phyloP scores from a whole-genome alignment of 2,888 invertebrate species.

The Vesta saturnalis region DNA sequence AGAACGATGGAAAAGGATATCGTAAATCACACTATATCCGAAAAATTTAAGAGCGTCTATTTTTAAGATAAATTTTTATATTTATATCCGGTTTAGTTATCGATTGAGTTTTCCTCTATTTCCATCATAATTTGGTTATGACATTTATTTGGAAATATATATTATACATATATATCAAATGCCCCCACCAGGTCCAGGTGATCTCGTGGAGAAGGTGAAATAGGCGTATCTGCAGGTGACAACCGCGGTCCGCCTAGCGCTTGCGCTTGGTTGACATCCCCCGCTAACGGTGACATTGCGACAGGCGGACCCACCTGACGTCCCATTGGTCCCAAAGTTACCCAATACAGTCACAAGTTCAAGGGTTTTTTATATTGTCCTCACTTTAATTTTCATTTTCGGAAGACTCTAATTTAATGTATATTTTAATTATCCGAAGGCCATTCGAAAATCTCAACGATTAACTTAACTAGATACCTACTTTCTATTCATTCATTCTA shows the following conservation, averaged over 20 bases:
- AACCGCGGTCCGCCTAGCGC: conserved; percentile 59
- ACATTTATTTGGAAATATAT: conserved; percentile 20
- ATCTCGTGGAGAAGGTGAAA: conserved; percentile 57
- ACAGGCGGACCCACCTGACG: conserved; percentile 62
- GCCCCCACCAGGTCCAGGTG: conserved; percentile 54
- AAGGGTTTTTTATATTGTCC: conserved; percentile 18
- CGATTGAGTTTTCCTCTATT: background rate
- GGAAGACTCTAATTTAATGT: background rate
- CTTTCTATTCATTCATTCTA: too few relatives aligned
- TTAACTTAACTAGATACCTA: background rate
- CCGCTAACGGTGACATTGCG: conserved; percentile 60
- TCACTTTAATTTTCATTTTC: background rate
- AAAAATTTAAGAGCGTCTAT: background rate
- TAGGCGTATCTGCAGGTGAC: conserved; percentile 61
- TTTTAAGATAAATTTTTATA: conserved; percentile 6
- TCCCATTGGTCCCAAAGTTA: conserved; percentile 59
- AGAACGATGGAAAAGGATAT: conserved; percentile 24
- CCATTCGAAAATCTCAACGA: too few relatives aligned
- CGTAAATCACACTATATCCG: conserved; percentile 13
- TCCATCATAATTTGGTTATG: background rate
- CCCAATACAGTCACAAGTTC: conserved; percentile 54
- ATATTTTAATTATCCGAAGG: background rate
- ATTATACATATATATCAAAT: conserved; percentile 23
- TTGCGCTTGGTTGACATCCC: conserved; percentile 60
- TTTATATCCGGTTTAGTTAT: background rate